Percentiles rank a stretch among this genome's conserved stretches.
Evolutionary conservation across 2,888 invertebrate genomes (phyloP).

Genomic region (Cephus runcator): DNA sequence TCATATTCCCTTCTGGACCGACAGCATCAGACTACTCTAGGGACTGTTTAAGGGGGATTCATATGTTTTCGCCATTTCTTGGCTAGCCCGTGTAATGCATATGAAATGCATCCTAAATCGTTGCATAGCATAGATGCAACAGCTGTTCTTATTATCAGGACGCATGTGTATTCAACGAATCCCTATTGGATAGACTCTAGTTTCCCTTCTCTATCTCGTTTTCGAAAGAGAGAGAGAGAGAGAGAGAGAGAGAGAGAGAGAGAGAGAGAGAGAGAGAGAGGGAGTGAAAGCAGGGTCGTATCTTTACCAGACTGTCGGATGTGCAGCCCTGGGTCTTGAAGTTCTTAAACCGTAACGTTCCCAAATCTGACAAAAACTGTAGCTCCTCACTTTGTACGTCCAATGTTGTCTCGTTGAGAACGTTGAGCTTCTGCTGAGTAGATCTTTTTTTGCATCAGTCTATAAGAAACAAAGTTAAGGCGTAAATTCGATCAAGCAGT

Average conservation of each 20-base stretch:
- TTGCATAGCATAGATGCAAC: conserved; percentile 19
- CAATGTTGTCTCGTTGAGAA: neutral
- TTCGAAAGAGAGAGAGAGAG: conserved; percentile 19
- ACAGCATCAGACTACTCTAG: neutral
- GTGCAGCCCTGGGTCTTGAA: neutral
- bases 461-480: neutral
- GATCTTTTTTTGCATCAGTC: neutral
- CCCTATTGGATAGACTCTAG: neutral
- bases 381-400: neutral
- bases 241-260: conserved; percentile 3
- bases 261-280: conserved; percentile 13
- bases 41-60: conserved; percentile 16
- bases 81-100: conserved; percentile 20
- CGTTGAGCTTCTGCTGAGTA: neutral
- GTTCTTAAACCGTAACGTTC: neutral
- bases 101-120: conserved; percentile 25
- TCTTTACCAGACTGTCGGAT: neutral
- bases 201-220: neutral
- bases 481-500: neutral
- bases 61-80: conserved; percentile 18
- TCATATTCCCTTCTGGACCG: neutral
- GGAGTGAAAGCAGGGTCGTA: neutral
- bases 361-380: neutral
- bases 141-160: conserved; percentile 24
- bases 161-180: neutral